These are phyloP conservation scores for Cassiopea andromeda DNA, from an alignment of 30 jellyfish, hydroid and myxozoan species.

Conservation along the genomic window DNA sequence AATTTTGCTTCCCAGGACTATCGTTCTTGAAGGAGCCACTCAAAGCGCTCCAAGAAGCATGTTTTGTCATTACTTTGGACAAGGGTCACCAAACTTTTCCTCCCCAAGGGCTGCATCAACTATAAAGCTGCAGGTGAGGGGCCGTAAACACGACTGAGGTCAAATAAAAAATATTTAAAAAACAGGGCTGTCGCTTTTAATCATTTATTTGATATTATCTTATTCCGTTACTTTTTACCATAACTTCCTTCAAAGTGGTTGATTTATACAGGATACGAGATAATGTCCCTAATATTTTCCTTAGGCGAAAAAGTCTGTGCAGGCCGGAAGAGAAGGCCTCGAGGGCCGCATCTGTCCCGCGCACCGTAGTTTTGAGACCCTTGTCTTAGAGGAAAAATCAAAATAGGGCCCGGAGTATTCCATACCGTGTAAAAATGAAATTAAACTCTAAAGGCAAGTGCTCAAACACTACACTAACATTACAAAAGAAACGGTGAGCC, in stretches of 20 bases:
- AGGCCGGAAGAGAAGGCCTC: not conserved
- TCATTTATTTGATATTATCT: not conserved
- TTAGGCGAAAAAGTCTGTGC: no score
- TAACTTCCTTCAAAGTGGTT: not conserved
- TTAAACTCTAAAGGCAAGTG: no score
- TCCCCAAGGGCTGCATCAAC: not conserved
- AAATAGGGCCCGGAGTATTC: no score
- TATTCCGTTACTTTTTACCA: not conserved
- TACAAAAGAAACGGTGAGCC: no score
- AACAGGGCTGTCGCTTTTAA: not conserved
- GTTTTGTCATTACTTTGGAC: not conserved
- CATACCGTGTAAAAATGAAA: no score
- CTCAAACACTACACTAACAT: no score
- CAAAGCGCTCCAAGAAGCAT: no score
- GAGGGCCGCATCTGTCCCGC: not conserved
- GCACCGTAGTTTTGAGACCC: not conserved
- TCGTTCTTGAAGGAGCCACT: no score
- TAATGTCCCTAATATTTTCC: not conserved
- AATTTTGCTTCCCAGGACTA: no score
- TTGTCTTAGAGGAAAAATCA: no score
- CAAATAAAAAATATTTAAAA: no score
- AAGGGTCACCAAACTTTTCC: not conserved
- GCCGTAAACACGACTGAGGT: not conserved
- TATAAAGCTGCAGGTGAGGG: not conserved
- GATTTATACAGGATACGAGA: not conserved